phyloP scores from a whole-genome alignment of 2,888 invertebrate genomes.

The Ectropis crepuscularia region DNA sequence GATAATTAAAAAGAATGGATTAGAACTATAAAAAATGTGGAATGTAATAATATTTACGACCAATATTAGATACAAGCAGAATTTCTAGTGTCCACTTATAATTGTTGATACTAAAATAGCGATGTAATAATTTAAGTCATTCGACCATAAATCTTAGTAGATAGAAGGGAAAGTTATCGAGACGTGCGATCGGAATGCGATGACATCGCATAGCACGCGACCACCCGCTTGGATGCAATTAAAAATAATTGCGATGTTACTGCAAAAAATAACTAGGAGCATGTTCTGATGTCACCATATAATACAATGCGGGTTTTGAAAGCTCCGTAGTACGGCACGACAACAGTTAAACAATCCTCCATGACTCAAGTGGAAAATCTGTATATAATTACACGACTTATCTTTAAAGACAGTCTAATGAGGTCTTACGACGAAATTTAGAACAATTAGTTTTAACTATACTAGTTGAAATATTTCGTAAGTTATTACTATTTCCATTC shows the following conservation, averaged over 20 bases:
- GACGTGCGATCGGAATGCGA: constrained; percentile 32
- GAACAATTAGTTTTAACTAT: constrained; percentile 4
- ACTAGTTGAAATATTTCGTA: constrained; percentile 2
- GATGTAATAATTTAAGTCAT: neutral
- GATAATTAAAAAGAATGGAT: too few relatives aligned
- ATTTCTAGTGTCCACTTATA: neutral
- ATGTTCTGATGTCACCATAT: neutral
- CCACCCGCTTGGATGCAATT: constrained; percentile 39
- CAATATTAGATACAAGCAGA: neutral
- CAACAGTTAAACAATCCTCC: constrained; percentile 12
- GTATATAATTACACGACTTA: constrained; percentile 15
- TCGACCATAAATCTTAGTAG: constrained; percentile 17
- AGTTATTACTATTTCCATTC: neutral
- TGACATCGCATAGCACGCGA: constrained; percentile 34
- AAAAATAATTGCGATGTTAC: constrained; percentile 41
- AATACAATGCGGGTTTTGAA: constrained; percentile 18
- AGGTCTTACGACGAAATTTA: constrained; percentile 8
- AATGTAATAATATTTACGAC: too few relatives aligned
- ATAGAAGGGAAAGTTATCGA: constrained; percentile 50
- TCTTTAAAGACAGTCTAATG: constrained; percentile 3
- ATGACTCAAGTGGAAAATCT: constrained; percentile 14
- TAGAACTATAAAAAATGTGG: too few relatives aligned
- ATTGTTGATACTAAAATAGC: neutral
- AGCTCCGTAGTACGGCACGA: constrained; percentile 1
- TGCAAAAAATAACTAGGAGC: neutral